Evolutionary conservation across 1,140 invertebrate genomes (phyloP), one percentile per base, ranked within the genome.

Genomic region (Drosophila albomicans): DNA sequence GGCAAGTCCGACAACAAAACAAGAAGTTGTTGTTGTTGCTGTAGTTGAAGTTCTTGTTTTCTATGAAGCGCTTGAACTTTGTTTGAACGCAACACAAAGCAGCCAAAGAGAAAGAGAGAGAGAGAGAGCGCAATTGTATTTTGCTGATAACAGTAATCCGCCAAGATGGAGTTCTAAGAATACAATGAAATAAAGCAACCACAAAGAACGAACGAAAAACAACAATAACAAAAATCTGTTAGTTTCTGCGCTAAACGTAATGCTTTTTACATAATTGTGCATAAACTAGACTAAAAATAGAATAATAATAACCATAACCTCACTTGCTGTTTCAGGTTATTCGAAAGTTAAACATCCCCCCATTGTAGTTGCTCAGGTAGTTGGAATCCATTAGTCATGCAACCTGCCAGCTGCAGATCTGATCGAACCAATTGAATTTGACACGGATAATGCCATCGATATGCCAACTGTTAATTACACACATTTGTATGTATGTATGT

Each of bases 71-170:
- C 74, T 73, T 73, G 62, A 73, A 72, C 68, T 72, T 66, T 59
- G 68, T 54, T 65, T 51, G 46, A 49, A 62, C 11, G 64, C 38
- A 28, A 28, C 52, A 68, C 56, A 59, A 58, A 28, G 15, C 35
- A 35, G 3, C 20, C 46, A 56, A 5, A 25, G 32, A 20, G 49
- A 41, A 38, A 66, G 30, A 59, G 30, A 28, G 32, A 49, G 32
- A 35, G 45, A 68, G 32, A 20, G 30, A 16, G 35, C 10, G n/a
- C 56, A 51, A 32, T 62, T 69, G 46, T 61, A 32, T 52, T 38
- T 38, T 45, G 58, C 58, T 69, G 66, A 75, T 69, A 78, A 78
- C 54, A 70, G 59, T 78, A 70, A 75, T 75, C 56, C 67, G 41
- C 54, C 20, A 41, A 46, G 43, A 51, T 59, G 15, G 5, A 41